Evolutionary conservation across 2,888 invertebrate species (phyloP), one percentile per base, ranked within the genome.

Genomic region (Luperina nickerlii): DNA sequence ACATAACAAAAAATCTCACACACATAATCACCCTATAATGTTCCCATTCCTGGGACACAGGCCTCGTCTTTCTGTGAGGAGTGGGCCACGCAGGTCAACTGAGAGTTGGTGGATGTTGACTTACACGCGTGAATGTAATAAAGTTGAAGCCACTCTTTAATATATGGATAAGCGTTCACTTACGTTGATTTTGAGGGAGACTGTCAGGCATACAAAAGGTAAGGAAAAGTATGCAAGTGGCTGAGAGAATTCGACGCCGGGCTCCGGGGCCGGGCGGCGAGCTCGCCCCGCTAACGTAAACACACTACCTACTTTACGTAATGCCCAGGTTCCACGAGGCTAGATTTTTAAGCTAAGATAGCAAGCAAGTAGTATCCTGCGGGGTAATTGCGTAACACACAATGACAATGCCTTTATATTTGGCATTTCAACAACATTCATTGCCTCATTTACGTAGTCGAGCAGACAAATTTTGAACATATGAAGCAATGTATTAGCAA

Each of bases 301-400:
- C 81, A 89, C 82, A 57, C 57, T 83, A 81, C 78, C 57, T 83
- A 81, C 78, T 89, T 88, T 86, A 88, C 82, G 82, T 89, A 88
- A 71, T 20, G 71, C 11, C 20, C 38, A 13, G 20, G 71, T 62
- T 62, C 42, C 71, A 71, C 71, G 38, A 71, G 11, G 0, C 32
- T 70, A 54, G 54, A 38, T 38, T 57, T 38, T 54, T 70, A 9
- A 51, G 24, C 18, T 38, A 54, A 9, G 11, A 38, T 54, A 24
- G 8, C 24, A 70, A 70, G 2, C 24, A 70, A 69, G 32, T 51
- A 32, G 13, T 51, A 20, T 51, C 20, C 27, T 18, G 27, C 5
- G 48, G 5, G 45, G 11, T 18, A 45, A 45, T 24, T 57, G 4
- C 57, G 4, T 9, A 24, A 24, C 24, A 57, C 20, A 20, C 20